Base-by-base conservation (phyloP, 2,888 invertebrate species). In the Leptinotarsa tumamoca region DNA sequence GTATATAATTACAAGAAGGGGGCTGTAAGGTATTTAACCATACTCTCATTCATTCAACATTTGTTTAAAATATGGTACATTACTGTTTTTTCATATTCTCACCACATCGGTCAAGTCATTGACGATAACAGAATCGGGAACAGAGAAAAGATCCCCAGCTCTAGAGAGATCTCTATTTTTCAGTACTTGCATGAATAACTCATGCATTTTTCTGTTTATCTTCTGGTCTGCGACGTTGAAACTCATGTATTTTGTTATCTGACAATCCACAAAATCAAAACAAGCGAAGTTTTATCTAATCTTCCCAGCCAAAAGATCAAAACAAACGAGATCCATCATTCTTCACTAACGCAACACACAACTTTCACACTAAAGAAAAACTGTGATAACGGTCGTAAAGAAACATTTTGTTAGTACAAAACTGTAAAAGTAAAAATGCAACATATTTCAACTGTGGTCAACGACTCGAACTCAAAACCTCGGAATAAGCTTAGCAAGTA, bases 131-230 rank as follows among this genome's bases (percentile, higher is more conserved):
- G 93, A 92, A 90, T 98, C 96, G 67, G 95, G 92, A 78, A 98
- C 93, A 15, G 95, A 94, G 89, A 98, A 98, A 80, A 98, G 91
- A 89, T 97, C 97, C 49, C 97, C 97, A 83, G 97, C 97, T 87
- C 94, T 90, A 71, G 97, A 96, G 78, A 98, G 91, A 89, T 98
- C 97, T 87, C 96, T 93, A 88, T 95, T 95, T 85, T 94, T 95
- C 81, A 98, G 91, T 81, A 98, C 96, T 90, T 96, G 95, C 86
- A 95, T 94, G 87, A 98, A 94, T 86, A 98, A 91, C 89, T 96
- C 96, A 90, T 97, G 96, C 96, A 97, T 97, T 87, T 90, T 93
- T 86, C 82, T 83, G 72, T 83, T 81, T 61, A 78, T 80, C 73
- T 83, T 85, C 67, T 85, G 84, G 67, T 79, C 80, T 63, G 78